Conservation (phyloP, 2,797 vertebrate species). For the Rallus crepitans region DNA sequence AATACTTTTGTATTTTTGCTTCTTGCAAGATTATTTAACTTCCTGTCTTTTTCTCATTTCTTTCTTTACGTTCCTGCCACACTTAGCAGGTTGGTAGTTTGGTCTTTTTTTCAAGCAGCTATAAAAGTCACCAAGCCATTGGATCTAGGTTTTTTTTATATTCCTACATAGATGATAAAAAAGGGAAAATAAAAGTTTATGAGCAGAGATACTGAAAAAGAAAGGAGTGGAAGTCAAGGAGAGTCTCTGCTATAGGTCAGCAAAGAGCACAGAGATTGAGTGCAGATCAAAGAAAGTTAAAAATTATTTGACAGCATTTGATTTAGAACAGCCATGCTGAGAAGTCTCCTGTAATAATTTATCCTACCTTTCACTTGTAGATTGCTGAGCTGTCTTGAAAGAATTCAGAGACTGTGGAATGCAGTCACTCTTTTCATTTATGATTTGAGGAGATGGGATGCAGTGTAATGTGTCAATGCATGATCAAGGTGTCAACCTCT, state of each 20-base stretch:
- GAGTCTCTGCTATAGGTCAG: conserved; percentile 64
- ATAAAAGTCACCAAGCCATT: conserved; percentile 42
- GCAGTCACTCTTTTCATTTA: conserved; percentile 56
- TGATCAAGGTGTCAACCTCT: conserved; percentile 45
- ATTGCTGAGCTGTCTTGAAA: conserved; percentile 73
- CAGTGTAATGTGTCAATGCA: conserved; percentile 25
- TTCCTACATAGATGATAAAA: conserved; percentile 26
- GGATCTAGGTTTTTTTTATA: not conserved
- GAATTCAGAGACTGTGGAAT: conserved; percentile 67
- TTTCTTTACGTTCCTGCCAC: conserved; percentile 31
- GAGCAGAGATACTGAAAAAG: conserved; percentile 48
- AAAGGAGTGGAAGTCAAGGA: conserved; percentile 51
- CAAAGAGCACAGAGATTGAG: conserved; percentile 69
- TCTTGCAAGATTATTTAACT: conserved; percentile 65
- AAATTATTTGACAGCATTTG: conserved; percentile 80
- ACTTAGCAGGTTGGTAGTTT: not conserved
- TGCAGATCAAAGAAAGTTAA: conserved; percentile 76
- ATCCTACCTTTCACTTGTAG: conserved; percentile 67
- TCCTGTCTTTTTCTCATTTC: conserved; percentile 52
- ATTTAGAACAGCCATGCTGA: conserved; percentile 71
- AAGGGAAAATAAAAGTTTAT: conserved; percentile 58
- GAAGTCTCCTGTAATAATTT: conserved; percentile 71
- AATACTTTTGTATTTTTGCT: conserved; percentile 65
- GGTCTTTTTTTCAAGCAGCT: not conserved
- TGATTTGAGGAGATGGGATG: conserved; percentile 35